Percentiles rank a stretch among this genome's conserved stretches.
phyloP scores from a whole-genome alignment of 1,140 invertebrate genomes.

The Sycophila sp. region DNA sequence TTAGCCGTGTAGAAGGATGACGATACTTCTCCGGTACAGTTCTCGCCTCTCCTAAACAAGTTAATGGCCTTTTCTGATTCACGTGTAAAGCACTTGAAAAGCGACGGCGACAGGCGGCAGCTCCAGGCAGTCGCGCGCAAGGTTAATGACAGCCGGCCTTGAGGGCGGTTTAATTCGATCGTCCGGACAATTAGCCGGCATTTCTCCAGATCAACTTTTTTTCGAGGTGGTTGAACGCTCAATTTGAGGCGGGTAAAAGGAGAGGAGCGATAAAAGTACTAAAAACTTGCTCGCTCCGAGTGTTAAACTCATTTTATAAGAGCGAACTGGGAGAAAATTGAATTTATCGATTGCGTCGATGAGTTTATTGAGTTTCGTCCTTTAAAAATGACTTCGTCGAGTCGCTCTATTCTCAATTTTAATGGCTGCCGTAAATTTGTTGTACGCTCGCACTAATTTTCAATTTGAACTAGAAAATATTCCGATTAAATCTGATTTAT shows the following conservation, averaged over 20 bases:
- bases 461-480: too few species aligned
- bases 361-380: neutral
- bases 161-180: slow-evolving; percentile 24
- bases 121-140: neutral
- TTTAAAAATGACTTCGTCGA: too few species aligned
- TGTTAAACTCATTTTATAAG: neutral
- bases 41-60: slow-evolving; percentile 16
- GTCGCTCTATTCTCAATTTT: too few species aligned
- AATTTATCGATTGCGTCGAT: neutral
- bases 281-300: neutral
- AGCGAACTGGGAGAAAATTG: too few species aligned
- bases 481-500: too few species aligned
- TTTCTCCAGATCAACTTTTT: slow-evolving; percentile 30
- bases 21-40: slow-evolving; percentile 4
- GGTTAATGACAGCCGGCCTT: slow-evolving; percentile 36
- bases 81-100: neutral
- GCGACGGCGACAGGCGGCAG: too few species aligned
- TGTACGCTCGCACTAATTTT: too few species aligned
- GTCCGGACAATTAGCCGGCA: slow-evolving; percentile 29
- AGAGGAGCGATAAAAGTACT: slow-evolving; percentile 10
- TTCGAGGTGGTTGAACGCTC: neutral
- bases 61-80: slow-evolving; percentile 36
- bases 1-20: neutral
- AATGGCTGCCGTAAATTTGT: too few species aligned
- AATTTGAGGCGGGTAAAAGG: neutral